Evolutionary conservation across 64 coral and sea anemone genomes (phyloP).

Genomic region (Pocillopora verrucosa): DNA sequence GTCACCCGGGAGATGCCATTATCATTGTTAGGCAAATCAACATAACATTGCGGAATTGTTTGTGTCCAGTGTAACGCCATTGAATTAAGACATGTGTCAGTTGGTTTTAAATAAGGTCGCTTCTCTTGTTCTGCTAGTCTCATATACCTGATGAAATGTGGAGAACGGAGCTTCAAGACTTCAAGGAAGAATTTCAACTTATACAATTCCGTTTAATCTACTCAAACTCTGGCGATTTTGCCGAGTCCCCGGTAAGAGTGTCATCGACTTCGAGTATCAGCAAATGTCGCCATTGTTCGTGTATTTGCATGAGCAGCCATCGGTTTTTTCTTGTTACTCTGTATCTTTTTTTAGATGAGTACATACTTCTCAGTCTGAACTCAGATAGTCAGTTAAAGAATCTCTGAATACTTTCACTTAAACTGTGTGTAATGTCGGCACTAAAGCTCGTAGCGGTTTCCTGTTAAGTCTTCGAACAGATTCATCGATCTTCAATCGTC

Average conservation of each 20-base stretch:
- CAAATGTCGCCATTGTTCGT: slow-evolving; percentile 13
- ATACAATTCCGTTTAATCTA: slow-evolving; percentile 25
- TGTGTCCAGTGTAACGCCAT: background rate
- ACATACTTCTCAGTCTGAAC: background rate
- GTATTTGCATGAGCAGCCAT: background rate
- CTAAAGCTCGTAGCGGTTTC: background rate
- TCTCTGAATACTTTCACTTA: background rate
- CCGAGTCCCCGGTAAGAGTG: slow-evolving; percentile 24
- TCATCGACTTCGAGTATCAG: background rate
- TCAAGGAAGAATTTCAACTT: slow-evolving; percentile 14
- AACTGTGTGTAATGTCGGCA: background rate
- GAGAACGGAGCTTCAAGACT: slow-evolving; percentile 2
- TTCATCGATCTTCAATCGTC: no score
- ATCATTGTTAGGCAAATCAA: slow-evolving; percentile 7
- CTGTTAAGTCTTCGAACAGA: no score
- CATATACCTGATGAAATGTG: background rate
- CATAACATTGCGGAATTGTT: background rate
- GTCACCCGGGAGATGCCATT: background rate
- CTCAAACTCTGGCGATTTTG: slow-evolving; percentile 33
- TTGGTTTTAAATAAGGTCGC: background rate
- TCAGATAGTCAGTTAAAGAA: background rate
- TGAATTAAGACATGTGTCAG: background rate
- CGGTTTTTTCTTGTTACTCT: background rate
- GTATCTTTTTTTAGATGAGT: background rate
- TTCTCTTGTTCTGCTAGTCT: background rate